These are phyloP conservation scores for Oreotrochilus melanogaster DNA, from an alignment of 2,113 vertebrate species.

Conservation along the genomic window DNA sequence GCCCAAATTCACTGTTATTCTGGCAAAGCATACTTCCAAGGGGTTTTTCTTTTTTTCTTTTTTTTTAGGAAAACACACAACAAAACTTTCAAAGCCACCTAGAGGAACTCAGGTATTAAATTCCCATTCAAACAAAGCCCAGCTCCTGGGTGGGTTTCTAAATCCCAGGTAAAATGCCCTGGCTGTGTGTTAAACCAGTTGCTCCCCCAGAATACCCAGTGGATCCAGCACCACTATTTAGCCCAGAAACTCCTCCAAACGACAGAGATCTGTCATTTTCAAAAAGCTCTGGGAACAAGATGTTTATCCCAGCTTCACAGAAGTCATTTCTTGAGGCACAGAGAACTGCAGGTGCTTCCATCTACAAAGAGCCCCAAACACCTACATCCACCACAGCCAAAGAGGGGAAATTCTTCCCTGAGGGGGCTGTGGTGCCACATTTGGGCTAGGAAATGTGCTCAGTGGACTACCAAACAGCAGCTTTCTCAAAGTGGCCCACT, in stretches of 20 bases:
- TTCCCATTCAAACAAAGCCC: background rate
- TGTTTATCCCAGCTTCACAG: slow-evolving; percentile 28
- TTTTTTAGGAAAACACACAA: background rate
- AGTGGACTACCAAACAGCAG: background rate
- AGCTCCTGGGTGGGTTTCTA: background rate
- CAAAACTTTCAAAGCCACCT: background rate
- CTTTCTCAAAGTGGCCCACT: background rate
- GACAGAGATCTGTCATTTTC: background rate
- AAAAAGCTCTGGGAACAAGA: slow-evolving; percentile 6
- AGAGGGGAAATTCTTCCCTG: background rate
- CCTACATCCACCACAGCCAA: background rate
- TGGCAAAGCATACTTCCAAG: background rate
- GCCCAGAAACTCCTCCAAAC: background rate
- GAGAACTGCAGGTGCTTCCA: background rate
- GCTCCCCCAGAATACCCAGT: background rate
- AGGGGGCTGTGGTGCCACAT: background rate
- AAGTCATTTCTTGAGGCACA: background rate
- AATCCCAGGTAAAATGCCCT: slow-evolving; percentile 23
- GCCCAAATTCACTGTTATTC: background rate
- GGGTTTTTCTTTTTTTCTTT: background rate
- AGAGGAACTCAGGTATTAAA: fast-evolving
- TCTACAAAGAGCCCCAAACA: background rate
- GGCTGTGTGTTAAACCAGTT: background rate
- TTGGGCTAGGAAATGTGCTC: background rate
- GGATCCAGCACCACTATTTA: background rate